Evolutionary conservation across 1,140 invertebrate genomes (phyloP).

Genomic region (Venustaconcha ellipsiformis): DNA sequence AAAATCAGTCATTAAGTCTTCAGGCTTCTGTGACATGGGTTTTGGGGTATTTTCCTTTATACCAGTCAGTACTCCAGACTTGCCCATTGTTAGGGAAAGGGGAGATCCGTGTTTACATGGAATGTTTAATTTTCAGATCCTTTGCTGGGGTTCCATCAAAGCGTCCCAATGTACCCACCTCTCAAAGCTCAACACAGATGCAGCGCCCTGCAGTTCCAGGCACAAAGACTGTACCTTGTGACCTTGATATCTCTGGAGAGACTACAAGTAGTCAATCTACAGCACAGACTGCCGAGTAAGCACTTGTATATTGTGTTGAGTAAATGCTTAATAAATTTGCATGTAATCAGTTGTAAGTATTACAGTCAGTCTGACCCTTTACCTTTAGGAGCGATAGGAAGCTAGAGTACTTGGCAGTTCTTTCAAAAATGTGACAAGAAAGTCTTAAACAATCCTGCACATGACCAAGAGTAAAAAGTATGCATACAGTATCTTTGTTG

Average conservation of each 20-base stretch:
- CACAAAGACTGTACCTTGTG: slow-evolving; percentile 41
- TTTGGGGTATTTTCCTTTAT: no score
- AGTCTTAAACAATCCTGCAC: no score
- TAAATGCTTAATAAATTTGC: neutral
- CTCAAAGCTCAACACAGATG: slow-evolving; percentile 30
- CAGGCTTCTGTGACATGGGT: no score
- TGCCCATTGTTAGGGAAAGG: no score
- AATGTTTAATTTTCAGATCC: slow-evolving; percentile 40
- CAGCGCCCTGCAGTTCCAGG: slow-evolving; percentile 29
- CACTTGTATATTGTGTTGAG: neutral
- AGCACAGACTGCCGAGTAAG: slow-evolving; percentile 38
- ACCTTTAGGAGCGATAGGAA: no score
- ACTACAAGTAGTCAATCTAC: neutral
- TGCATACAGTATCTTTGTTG: no score
- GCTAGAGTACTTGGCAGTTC: no score
- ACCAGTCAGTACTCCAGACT: no score
- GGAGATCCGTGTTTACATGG: neutral
- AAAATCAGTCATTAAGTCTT: no score
- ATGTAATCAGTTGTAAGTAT: neutral
- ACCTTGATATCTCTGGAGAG: slow-evolving; percentile 42
- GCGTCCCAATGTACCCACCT: slow-evolving; percentile 24
- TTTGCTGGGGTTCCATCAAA: slow-evolving; percentile 49
- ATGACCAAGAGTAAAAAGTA: no score
- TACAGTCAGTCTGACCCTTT: neutral
- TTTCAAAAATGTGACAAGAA: no score